Conservation (phyloP, 2,888 invertebrate genomes). For the Lottia scabra region DNA sequence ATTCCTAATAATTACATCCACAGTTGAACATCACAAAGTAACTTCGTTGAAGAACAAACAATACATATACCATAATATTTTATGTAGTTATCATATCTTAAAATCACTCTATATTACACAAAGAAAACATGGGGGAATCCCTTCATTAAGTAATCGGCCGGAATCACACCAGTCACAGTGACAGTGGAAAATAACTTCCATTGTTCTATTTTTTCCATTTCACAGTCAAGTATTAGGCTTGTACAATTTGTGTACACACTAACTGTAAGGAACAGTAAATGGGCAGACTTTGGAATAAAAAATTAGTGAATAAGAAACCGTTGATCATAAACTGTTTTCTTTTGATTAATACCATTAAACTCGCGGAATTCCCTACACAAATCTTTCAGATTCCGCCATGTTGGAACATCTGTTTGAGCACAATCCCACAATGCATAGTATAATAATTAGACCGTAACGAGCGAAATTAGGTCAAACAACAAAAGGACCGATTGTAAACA, state of each 20-base stretch:
- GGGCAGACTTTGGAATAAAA: too few relatives aligned
- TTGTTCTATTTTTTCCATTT: background rate
- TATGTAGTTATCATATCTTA: background rate
- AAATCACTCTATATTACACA: background rate
- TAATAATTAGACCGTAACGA: constrained; percentile 24
- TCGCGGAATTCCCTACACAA: constrained; percentile 39
- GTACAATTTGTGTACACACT: background rate
- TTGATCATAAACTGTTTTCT: too few relatives aligned
- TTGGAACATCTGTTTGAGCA: constrained; percentile 49
- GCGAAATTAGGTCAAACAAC: too few relatives aligned
- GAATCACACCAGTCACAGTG: background rate
- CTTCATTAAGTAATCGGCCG: background rate
- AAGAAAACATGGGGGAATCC: constrained; percentile 5
- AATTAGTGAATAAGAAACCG: too few relatives aligned
- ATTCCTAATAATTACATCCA: too few relatives aligned
- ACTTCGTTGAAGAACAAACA: too few relatives aligned
- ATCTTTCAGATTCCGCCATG: constrained; percentile 43
- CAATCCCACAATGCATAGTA: constrained; percentile 32
- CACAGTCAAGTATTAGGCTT: background rate
- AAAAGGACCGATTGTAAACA: too few relatives aligned
- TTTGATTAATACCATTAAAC: background rate
- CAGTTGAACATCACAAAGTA: too few relatives aligned
- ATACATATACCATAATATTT: too few relatives aligned
- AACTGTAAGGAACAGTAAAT: too few relatives aligned
- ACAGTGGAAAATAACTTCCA: background rate